Percentiles rank a stretch among this genome's conserved stretches.
phyloP scores from a whole-genome alignment of 2,888 invertebrate species.

The Dynastes hyllus region DNA sequence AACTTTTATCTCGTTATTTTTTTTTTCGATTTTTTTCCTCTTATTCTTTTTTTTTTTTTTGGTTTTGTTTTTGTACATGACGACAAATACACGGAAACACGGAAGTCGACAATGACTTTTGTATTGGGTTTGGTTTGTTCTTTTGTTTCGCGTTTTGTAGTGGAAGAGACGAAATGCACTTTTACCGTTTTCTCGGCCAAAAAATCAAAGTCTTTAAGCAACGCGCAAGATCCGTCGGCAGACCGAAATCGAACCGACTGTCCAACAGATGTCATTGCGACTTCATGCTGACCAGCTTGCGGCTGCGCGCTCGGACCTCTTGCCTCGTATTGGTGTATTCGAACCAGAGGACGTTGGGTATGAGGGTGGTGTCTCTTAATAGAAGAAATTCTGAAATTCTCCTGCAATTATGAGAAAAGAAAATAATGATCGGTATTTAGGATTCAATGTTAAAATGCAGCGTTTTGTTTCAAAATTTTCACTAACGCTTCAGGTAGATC shows the following conservation, averaged over 20 bases:
- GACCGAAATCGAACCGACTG: constrained; percentile 65
- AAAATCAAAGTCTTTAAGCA: constrained; percentile 65
- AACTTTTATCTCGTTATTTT: background rate
- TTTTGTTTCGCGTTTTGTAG: background rate
- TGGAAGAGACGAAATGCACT: constrained; percentile 36
- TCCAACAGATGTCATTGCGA: constrained; percentile 85
- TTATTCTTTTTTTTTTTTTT: constrained; percentile 10
- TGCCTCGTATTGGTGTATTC: constrained; percentile 92
- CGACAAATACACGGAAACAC: constrained; percentile 18
- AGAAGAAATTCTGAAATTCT: constrained; percentile 89
- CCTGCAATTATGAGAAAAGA: constrained; percentile 72
- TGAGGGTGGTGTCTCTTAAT: constrained; percentile 90
- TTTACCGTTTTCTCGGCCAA: constrained; percentile 72
- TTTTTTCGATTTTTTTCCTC: constrained; percentile 4
- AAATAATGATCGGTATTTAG: background rate
- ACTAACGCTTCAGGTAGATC: too few species aligned
- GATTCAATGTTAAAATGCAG: too few species aligned
- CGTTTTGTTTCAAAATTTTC: too few species aligned
- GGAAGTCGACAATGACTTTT: constrained; percentile 26
- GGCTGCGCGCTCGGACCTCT: constrained; percentile 85
- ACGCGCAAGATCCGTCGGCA: constrained; percentile 62
- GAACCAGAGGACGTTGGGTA: constrained; percentile 95
- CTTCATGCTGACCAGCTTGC: constrained; percentile 87
- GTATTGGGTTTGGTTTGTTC: background rate
- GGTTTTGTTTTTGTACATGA: constrained; percentile 23